Conservation (phyloP, 1,140 invertebrate species). For the Platorchestia sp. region DNA sequence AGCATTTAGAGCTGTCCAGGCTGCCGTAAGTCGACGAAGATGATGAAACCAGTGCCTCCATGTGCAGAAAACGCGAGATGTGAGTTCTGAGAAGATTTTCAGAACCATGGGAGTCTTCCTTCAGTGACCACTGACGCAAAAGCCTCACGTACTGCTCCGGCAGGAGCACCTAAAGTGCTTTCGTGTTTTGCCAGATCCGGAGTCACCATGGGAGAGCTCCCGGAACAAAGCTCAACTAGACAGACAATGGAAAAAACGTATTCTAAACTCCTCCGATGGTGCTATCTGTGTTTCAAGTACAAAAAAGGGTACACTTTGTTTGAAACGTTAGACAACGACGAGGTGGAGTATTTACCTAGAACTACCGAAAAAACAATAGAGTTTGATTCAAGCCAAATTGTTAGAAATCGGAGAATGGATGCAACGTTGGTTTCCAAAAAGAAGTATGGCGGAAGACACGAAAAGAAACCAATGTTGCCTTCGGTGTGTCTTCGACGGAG, state of each 20-base stretch:
- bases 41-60: background rate
- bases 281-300: constrained; percentile 40
- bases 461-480: background rate
- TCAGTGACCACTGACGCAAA: background rate
- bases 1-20: background rate
- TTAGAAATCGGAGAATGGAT: background rate
- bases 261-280: background rate
- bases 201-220: background rate
- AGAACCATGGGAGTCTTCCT: background rate
- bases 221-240: background rate
- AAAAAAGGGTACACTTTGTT: background rate
- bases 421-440: background rate
- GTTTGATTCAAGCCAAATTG: background rate
- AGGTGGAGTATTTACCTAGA: background rate
- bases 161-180: background rate
- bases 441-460: background rate
- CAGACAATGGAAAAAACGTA: background rate
- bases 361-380: background rate
- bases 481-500: background rate
- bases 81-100: background rate
- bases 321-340: background rate
- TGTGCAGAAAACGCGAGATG: background rate
- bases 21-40: background rate
- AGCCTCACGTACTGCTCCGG: background rate
- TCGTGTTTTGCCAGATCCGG: background rate